Evolutionary conservation across 2,888 invertebrate genomes (phyloP).

Genomic region (Tubulanus polymorphus): DNA sequence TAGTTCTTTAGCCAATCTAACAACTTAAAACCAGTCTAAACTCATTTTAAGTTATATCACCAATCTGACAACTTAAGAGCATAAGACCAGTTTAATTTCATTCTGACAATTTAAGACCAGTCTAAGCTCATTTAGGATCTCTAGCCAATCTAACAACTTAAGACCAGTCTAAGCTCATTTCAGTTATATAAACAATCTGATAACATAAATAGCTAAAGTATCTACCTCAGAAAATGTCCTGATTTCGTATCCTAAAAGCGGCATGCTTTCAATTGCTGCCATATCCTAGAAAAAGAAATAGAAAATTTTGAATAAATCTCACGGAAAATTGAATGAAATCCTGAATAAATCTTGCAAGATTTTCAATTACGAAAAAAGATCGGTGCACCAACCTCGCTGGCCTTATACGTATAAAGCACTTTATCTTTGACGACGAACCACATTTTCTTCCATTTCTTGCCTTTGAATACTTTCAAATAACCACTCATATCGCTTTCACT

Average conservation of each 20-base stretch:
- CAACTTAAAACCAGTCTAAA: no score
- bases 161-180: no score
- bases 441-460: conserved; percentile 56
- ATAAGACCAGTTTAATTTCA: no score
- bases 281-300: conserved; percentile 50
- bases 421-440: conserved; percentile 62
- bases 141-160: no score
- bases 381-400: conserved; percentile 55
- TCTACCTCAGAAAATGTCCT: conserved; percentile 35
- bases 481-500: conserved; percentile 59
- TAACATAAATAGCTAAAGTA: not conserved
- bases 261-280: conserved; percentile 56
- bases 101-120: no score
- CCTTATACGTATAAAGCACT: conserved; percentile 52
- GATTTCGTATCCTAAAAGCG: conserved; percentile 58
- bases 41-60: no score
- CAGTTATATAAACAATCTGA: no score
- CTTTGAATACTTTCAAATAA: conserved; percentile 54
- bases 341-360: not conserved
- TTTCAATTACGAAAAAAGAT: not conserved
- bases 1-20: no score
- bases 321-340: not conserved
- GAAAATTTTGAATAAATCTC: not conserved
- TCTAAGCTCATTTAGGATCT: no score
- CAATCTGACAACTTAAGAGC: no score